A percentile compares a stretch with the other conserved stretches of the same genome.
Evolutionary conservation across 2,888 invertebrate genomes (phyloP).

Genomic region (Apamea epomidion): DNA sequence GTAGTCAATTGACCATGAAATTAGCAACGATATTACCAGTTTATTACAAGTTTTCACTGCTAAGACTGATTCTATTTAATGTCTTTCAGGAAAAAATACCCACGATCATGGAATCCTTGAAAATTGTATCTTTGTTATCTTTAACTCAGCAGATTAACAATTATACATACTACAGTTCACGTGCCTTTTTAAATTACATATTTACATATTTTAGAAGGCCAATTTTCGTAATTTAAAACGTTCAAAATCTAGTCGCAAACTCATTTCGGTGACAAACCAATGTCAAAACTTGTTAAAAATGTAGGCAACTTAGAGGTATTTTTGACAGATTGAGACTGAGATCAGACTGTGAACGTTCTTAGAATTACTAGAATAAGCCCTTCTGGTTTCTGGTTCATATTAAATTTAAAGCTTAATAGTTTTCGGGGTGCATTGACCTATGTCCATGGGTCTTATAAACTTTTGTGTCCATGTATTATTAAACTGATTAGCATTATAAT

Average conservation of each 20-base stretch:
- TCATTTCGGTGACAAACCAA: too few species aligned
- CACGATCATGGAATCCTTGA: too few species aligned
- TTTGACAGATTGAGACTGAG: too few species aligned
- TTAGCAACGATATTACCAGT: background rate
- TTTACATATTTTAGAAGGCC: background rate
- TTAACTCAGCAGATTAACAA: background rate
- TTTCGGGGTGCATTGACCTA: background rate
- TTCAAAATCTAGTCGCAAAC: too few species aligned
- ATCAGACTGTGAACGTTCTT: too few species aligned
- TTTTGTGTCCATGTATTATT: background rate
- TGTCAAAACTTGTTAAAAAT: too few species aligned
- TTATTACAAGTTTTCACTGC: background rate
- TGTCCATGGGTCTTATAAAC: background rate
- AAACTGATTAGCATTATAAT: background rate
- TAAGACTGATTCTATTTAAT: background rate
- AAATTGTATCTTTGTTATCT: too few species aligned
- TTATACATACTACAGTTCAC: background rate
- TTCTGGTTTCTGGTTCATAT: background rate
- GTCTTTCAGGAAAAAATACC: background rate
- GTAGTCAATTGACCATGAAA: background rate
- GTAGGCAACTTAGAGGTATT: too few species aligned
- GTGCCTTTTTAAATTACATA: background rate
- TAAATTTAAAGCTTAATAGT: background rate
- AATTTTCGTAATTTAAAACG: too few species aligned
- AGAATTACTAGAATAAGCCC: background rate